Base-by-base conservation (phyloP, 2,797 vertebrate species). In the Danio tinwini region DNA sequence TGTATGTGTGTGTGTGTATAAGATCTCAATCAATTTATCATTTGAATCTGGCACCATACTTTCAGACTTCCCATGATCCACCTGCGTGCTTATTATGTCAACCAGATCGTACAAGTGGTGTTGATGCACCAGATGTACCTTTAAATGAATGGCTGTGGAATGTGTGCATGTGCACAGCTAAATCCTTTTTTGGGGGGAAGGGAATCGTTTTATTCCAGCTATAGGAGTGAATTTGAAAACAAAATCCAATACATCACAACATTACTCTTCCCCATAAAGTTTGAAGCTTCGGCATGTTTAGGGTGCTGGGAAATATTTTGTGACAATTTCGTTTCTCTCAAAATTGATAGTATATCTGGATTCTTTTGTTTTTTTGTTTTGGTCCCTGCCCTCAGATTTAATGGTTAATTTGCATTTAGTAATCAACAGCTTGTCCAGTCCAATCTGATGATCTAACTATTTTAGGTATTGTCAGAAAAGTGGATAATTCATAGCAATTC, bases 1-100 rank as follows among this genome's bases (percentile, higher is more conserved):
- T 29, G n/a, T n/a, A n/a, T 68, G 56, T 62, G 64, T 71, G 29
- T 84, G 63, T 77, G 62, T 61, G 14, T 79, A 8, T 5, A 59
- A 40, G 45, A 62, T 52, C 6, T 49, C 3, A 68, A 69, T 59
- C 63, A 17, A 16, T 83, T 88, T 82, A 86, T 84, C 80, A 82
- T 45, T 14, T 63, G 7, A 81, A 85, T 79, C 85, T 76, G 74
- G 37, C 75, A 81, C 80, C 67, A 53, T 62, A 7, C 65, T 72
- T n/a, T 74, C 79, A 80, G 72, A 40, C 39, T 77, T 52, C 10
- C 8, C 7, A 17, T 69, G 64, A 74, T 40, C 21, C 5, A 50
- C 12, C 2, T 47, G 53, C 3, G 50, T 19, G 52, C 78, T 70
- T 82, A 14, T 73, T 17, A 62, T 59, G 10, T 68, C 16, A 69